Conservation (phyloP, 2,797 vertebrate species). For the Catamblyrhynchus diadema region DNA sequence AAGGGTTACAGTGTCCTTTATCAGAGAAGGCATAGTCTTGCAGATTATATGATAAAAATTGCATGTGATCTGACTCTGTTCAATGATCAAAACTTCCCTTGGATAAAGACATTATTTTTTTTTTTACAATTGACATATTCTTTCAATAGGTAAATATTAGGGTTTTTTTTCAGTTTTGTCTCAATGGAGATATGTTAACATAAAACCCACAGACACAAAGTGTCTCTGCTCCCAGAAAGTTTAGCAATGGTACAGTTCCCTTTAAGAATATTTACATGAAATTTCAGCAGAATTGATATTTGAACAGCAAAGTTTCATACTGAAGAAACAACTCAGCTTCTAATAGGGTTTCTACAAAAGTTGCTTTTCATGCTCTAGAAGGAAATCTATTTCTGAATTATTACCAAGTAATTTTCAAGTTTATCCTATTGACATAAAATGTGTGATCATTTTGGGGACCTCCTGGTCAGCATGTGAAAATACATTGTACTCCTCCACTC, state of each 20-base stretch:
- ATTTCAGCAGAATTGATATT: neutral
- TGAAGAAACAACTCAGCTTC: neutral
- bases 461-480: neutral
- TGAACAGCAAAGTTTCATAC: neutral
- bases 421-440: neutral
- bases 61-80: neutral
- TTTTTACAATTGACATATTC: neutral
- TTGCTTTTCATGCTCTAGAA: neutral
- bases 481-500: neutral
- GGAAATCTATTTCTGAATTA: neutral
- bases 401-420: neutral
- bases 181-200: neutral
- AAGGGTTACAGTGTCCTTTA: neutral
- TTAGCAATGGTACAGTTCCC: rapidly evolving
- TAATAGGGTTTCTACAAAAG: neutral
- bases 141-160: neutral
- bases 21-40: neutral
- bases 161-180: neutral
- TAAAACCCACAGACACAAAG: neutral
- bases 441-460: neutral
- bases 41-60: conserved; percentile 28
- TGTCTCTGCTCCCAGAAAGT: neutral
- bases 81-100: neutral
- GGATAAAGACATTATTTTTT: neutral
- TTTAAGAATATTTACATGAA: neutral